Evolutionary conservation across 1,140 invertebrate genomes (phyloP).

Genomic region (Neotoxoptera formosana): DNA sequence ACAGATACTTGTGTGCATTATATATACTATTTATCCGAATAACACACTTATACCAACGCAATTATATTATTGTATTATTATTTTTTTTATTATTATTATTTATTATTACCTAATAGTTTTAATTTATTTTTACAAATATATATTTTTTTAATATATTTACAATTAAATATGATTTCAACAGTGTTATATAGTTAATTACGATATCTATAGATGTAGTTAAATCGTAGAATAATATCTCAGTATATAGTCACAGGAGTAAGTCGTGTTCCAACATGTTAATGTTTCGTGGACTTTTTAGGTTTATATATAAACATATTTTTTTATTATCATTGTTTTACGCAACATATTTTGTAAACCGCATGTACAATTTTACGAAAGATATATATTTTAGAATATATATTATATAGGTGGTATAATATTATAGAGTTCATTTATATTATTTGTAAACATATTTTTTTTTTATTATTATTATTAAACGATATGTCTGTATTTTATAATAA

Average conservation of each 20-base stretch:
- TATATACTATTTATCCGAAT: not conserved
- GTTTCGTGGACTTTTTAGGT: not conserved
- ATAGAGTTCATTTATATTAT: not conserved
- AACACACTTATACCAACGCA: not conserved
- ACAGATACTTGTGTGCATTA: not conserved
- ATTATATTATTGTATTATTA: not conserved
- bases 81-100: not conserved
- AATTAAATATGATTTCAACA: not conserved
- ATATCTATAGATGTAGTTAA: not conserved
- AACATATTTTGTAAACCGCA: not conserved
- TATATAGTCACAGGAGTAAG: not conserved
- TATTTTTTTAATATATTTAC: slow-evolving; percentile 1
- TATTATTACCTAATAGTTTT: slow-evolving; percentile 24
- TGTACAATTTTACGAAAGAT: not conserved
- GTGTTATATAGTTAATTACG: slow-evolving; percentile 11
- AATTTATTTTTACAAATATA: slow-evolving; percentile 15
- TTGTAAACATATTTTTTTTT: slow-evolving; percentile 31
- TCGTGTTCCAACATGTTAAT: not conserved
- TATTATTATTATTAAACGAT: slow-evolving; percentile 40
- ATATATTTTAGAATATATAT: not conserved
- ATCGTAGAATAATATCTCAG: not conserved
- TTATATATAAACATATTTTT: not conserved
- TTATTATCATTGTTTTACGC: slow-evolving; percentile 6
- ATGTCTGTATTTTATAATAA: slow-evolving; percentile 17
- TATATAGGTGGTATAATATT: not conserved